Base-by-base conservation (phyloP, 2,113 vertebrate species). In the Hyla sarda region DNA sequence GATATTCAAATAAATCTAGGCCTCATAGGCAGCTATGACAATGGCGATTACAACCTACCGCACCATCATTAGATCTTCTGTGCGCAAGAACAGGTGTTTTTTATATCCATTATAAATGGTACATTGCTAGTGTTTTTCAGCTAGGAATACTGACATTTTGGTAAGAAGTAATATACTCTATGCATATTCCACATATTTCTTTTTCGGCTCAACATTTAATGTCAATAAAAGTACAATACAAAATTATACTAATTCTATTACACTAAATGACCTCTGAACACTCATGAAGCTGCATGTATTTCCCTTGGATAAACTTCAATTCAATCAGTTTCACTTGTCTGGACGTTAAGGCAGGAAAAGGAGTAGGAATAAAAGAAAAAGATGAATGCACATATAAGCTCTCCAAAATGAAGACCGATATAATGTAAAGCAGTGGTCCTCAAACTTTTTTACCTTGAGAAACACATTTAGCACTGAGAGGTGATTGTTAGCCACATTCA, bases 351-450 rank as follows among this genome's bases (percentile, higher is more conserved):
- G 28, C 52, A 58, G 19, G 76, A 79, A 79, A 79, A 9, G n/a
- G 45, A 28, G 45, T 76, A 52, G 41, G n/a, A n/a, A n/a, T n/a
- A 75, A 50, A 74, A 52, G 67, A 37, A 72, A 72, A 56, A 56
- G 30, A 78, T 56, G 32, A 50, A 30, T 76, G 32, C 48, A 54
- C 32, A 32, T 12, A 50, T 17, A 17, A 30, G 48, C 48, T 54
- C 32, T 54, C 48, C 54, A 32, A 54, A 54, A 77, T n/a, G 21
- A 54, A 30, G 54, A 34, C n/a, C n/a, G n/a, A n/a, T n/a, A n/a
- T n/a, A n/a, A n/a, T n/a, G n/a, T n/a, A n/a, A n/a, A n/a, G n/a
- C n/a, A n/a, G n/a, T n/a, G n/a, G n/a, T n/a, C n/a, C n/a, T n/a
- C n/a, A n/a, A n/a, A n/a, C n/a, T n/a, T n/a, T n/a, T n/a, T n/a